Conservation (phyloP, 2,888 invertebrate genomes). For the Sycophila texana region DNA sequence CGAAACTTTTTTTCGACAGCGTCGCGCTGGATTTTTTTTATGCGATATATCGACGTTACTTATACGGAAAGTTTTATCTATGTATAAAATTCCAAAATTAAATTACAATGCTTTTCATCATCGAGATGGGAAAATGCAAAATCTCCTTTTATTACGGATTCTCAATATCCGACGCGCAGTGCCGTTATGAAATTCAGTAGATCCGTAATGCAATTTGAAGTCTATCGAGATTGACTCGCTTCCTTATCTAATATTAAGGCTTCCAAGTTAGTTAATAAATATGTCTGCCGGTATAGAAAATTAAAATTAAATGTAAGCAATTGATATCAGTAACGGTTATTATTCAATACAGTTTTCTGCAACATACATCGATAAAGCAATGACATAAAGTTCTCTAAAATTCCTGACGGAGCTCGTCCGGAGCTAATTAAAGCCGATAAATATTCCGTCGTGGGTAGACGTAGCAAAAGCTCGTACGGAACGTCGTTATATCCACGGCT, state of each 20-base stretch:
- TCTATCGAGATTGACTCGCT: slow-evolving; percentile 22
- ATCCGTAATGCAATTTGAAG: slow-evolving; percentile 38
- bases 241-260: slow-evolving; percentile 33
- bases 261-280: slow-evolving; percentile 4
- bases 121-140: slow-evolving; percentile 11
- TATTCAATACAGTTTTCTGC: too few relatives aligned
- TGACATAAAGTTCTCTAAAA: too few relatives aligned
- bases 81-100: slow-evolving; percentile 32
- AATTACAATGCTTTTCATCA: slow-evolving; percentile 7
- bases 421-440: too few relatives aligned
- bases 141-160: slow-evolving; percentile 44
- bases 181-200: slow-evolving; percentile 33
- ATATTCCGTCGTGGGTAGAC: too few relatives aligned
- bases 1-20: not conserved
- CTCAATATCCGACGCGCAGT: slow-evolving; percentile 44
- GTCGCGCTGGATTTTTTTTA: not conserved
- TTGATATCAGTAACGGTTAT: too few relatives aligned
- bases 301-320: not conserved
- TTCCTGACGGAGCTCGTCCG: too few relatives aligned
- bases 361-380: too few relatives aligned
- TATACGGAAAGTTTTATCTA: slow-evolving; percentile 9
- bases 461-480: not conserved
- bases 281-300: not conserved
- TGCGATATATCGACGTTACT: not conserved
- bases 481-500: not conserved